These are phyloP conservation scores for Drosophila paucipuncta DNA, from an alignment of 2,888 invertebrate genomes.

Conservation along the genomic window DNA sequence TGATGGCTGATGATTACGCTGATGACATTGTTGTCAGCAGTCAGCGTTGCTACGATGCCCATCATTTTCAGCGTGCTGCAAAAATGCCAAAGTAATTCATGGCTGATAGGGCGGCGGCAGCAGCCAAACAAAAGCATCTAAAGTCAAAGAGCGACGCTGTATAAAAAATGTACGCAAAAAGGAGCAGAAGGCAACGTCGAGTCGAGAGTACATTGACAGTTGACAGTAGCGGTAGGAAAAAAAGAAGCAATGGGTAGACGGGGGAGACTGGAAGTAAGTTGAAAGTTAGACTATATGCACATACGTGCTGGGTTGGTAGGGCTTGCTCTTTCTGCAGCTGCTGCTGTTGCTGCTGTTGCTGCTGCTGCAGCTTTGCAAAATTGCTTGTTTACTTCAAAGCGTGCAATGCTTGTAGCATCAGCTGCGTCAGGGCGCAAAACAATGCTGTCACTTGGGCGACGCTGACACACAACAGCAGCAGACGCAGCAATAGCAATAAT, in stretches of 20 bases:
- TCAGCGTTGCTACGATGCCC: constrained; percentile 30
- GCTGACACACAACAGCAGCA: constrained; percentile 51
- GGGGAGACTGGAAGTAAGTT: constrained; percentile 1
- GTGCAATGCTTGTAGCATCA: constrained; percentile 73
- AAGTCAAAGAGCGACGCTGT: constrained; percentile 77
- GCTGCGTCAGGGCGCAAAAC: constrained; percentile 74
- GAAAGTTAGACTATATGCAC: constrained; percentile 33
- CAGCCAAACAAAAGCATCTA: constrained; percentile 67
- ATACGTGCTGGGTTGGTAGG: constrained; percentile 36
- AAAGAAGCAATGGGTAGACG: not conserved
- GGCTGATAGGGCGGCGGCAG: constrained; percentile 50
- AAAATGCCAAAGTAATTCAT: constrained; percentile 68
- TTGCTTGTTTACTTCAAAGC: constrained; percentile 82
- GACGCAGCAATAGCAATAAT: constrained; percentile 24
- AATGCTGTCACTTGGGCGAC: constrained; percentile 77
- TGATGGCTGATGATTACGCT: constrained; percentile 70
- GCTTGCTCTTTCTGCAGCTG: constrained; percentile 13
- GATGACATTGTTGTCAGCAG: constrained; percentile 74
- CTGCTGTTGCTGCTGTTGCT: constrained; percentile 17
- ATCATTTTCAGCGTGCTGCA: constrained; percentile 55
- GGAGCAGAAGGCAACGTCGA: constrained; percentile 57
- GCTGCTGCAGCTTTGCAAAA: constrained; percentile 58
- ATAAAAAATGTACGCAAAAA: constrained; percentile 75
- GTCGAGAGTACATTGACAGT: constrained; percentile 74
- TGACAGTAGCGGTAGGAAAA: constrained; percentile 64